phyloP scores from a whole-genome alignment of 1,140 invertebrate species.

The Drosophila nasuta region DNA sequence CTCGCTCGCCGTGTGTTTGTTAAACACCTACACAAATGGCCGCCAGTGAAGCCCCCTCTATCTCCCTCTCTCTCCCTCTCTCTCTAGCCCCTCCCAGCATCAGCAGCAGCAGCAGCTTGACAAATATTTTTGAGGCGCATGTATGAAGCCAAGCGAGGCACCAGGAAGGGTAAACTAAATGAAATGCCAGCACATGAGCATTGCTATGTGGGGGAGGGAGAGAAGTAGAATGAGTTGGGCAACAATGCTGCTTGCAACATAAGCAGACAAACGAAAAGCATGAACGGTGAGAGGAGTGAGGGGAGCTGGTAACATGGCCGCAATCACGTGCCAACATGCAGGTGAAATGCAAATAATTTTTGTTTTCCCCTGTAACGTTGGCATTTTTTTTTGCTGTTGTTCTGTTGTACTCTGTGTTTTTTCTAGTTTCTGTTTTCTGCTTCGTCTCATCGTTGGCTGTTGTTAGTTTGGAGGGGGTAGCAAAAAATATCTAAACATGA shows the following conservation, averaged over 20 bases:
- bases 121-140: slow-evolving; percentile 72
- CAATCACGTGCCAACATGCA: slow-evolving; percentile 80
- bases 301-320: slow-evolving; percentile 46
- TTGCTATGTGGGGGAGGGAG: slow-evolving; percentile 6
- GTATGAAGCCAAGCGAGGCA: neutral
- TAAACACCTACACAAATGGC: slow-evolving; percentile 79
- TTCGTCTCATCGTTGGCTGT: slow-evolving; percentile 27
- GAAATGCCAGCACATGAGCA: slow-evolving; percentile 56
- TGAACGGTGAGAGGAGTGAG: neutral
- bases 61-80: neutral
- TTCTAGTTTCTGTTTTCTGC: slow-evolving; percentile 17
- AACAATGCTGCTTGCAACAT: slow-evolving; percentile 24
- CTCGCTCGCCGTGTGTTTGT: slow-evolving; percentile 63
- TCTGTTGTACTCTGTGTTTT: neutral
- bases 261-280: neutral
- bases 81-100: neutral
- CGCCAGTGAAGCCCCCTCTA: neutral
- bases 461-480: slow-evolving; percentile 21
- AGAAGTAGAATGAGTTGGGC: neutral
- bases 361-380: slow-evolving; percentile 70
- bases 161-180: slow-evolving; percentile 39
- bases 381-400: slow-evolving; percentile 32
- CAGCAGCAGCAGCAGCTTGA: slow-evolving; percentile 38
- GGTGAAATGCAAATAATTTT: slow-evolving; percentile 82
- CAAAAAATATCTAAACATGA: slow-evolving; percentile 61